Evolutionary conservation across 1,140 invertebrate species (phyloP), one percentile per base, ranked within the genome.

Genomic region (Trissolcus basalis): DNA sequence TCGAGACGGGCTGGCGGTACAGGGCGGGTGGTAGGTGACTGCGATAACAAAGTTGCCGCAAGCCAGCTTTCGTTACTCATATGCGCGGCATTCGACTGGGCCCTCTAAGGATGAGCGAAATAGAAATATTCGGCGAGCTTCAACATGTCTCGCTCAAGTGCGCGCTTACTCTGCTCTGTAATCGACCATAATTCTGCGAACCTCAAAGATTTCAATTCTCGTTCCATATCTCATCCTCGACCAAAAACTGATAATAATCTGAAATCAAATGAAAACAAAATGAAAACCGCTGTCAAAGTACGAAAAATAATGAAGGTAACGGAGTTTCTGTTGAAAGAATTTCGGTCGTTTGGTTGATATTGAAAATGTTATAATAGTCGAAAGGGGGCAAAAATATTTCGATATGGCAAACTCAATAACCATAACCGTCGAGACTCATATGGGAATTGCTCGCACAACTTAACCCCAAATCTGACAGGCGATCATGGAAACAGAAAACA

Each of bases 21-120:
- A 33, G 53, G 35, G 49, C 68, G 60, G 55, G 67, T 65, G 55
- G 51, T 48, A 60, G 72, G 69, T 68, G 54, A 72, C 72, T 56
- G 63, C 64, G 64, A 79, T 75, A 76, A 75, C 72, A 75, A 79
- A 75, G 73, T 76, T 79, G 68, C 65, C 50, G 53, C 47, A 59
- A 76, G 63, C 64, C 74, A 68, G 74, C 54, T 71, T 77, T 77
- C 74, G 68, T 72, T 72, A 77, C 58, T 77, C 74, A 77, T 56
- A 50, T 68, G 50, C 63, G 53, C 39, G 61, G 61, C 41, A 60
- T 67, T 67, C 63, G 67, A 71, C 61, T 39, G 49, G 27, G 33
- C 63, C 15, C 39, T 63, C 48, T 64, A 68, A 61, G 39, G 53
- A 16, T 50, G 67, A 54, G 50, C 39, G 8, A 63, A 74, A 72